Conservation (phyloP, 1,140 invertebrate genomes). For the Aplysia californica region DNA sequence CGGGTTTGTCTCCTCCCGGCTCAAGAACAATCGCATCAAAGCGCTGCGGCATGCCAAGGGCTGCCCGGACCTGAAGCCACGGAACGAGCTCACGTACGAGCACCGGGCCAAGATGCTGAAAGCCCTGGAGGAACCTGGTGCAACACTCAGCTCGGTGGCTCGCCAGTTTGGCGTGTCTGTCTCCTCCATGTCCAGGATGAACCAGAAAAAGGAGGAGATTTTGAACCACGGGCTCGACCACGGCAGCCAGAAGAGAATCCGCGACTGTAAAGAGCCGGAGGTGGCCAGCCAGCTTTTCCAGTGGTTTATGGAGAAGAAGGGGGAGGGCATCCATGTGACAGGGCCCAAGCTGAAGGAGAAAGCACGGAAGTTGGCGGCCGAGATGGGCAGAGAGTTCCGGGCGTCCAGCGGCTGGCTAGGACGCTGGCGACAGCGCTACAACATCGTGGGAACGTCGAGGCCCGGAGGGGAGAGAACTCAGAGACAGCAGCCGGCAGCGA, state of each 20-base stretch:
- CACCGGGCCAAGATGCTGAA: conserved; percentile 17
- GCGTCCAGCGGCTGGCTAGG: conserved; percentile 26
- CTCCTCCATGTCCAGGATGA: conserved; percentile 27
- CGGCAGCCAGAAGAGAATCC: conserved; percentile 11
- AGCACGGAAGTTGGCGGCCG: conserved; percentile 9
- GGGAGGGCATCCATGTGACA: conserved; percentile 17
- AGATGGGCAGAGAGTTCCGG: conserved; percentile 19
- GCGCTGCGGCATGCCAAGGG: conserved; percentile 17
- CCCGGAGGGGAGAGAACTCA: not conserved
- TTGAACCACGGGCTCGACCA: not conserved
- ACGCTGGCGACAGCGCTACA: conserved; percentile 22
- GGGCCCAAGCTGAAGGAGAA: conserved; percentile 22
- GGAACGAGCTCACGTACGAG: conserved; percentile 26
- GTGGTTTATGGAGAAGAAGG: conserved; percentile 21
- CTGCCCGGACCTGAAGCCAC: conserved; percentile 20
- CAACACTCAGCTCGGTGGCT: conserved; percentile 22
- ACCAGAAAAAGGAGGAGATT: conserved; percentile 6
- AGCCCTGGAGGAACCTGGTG: conserved; percentile 24
- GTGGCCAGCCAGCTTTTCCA: conserved; percentile 8
- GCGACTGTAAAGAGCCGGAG: conserved; percentile 23
- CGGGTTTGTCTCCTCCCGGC: conserved; percentile 17
- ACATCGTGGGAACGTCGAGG: not conserved
- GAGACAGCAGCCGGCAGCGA: not conserved
- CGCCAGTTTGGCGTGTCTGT: conserved; percentile 20
- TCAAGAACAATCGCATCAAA: conserved; percentile 10